These are phyloP conservation scores for Scopus umbretta DNA, from an alignment of 2,113 vertebrate species.

Conservation along the genomic window DNA sequence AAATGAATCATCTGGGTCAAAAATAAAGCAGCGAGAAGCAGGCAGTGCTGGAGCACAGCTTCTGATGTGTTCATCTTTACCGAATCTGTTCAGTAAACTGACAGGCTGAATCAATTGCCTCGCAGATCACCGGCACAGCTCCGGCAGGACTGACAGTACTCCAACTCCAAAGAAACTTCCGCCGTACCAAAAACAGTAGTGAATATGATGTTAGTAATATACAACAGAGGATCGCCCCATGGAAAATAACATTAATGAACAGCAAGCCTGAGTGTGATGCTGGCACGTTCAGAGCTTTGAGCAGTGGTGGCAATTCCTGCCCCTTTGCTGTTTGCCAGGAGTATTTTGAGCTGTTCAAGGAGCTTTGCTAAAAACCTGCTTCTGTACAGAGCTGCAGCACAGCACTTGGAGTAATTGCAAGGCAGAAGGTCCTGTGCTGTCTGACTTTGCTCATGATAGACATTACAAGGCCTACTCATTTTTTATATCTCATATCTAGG, in stretches of 20 bases:
- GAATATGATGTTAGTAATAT: background rate
- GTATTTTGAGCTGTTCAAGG: background rate
- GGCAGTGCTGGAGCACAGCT: background rate
- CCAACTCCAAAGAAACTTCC: background rate
- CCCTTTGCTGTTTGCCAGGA: background rate
- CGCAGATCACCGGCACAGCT: background rate
- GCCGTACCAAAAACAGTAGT: accelerated
- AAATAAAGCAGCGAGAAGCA: accelerated
- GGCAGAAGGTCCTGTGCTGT: background rate
- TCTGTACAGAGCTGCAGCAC: background rate
- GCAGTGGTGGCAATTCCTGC: background rate
- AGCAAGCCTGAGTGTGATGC: accelerated
- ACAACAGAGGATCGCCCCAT: accelerated
- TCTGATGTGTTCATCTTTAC: background rate
- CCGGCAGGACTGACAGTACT: background rate
- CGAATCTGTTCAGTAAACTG: background rate
- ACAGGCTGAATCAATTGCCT: background rate
- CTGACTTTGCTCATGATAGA: background rate
- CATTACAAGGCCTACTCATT: background rate
- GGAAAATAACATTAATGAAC: background rate
- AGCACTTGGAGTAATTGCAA: background rate
- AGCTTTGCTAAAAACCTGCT: background rate
- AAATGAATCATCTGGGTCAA: background rate
- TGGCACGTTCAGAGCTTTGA: accelerated
- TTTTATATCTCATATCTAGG: too few species aligned